These are phyloP conservation scores for Lepidochrysops patricia DNA, from an alignment of 2,888 invertebrate genomes.

Conservation along the genomic window DNA sequence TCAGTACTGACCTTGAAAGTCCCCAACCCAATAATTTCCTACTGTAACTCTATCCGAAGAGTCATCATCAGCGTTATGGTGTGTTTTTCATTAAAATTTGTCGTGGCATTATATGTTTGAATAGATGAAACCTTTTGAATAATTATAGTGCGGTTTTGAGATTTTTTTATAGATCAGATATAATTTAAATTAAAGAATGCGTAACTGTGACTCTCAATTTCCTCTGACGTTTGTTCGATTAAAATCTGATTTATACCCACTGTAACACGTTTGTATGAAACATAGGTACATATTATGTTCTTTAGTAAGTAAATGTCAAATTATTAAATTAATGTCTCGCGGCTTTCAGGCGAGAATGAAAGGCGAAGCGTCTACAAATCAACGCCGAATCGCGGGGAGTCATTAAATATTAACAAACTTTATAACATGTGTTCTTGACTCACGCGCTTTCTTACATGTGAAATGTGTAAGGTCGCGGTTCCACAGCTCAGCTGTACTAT, in stretches of 20 bases:
- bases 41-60: neutral
- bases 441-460: conserved; percentile 29
- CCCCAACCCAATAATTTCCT: conserved; percentile 32
- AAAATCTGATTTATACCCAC: too few species aligned
- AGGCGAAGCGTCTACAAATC: conserved; percentile 58
- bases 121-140: too few species aligned
- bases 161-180: too few species aligned
- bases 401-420: conserved; percentile 72
- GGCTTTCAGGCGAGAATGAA: conserved; percentile 52
- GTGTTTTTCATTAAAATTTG: too few species aligned
- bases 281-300: conserved; percentile 17
- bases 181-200: too few species aligned
- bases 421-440: conserved; percentile 69
- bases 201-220: too few species aligned
- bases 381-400: conserved; percentile 43
- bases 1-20: conserved; percentile 44
- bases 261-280: neutral
- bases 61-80: neutral
- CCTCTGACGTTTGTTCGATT: too few species aligned
- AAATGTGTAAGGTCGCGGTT: conserved; percentile 20
- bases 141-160: too few species aligned
- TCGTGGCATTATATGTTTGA: too few species aligned
- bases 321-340: conserved; percentile 58
- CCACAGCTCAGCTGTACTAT: conserved; percentile 6
- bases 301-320: conserved; percentile 36